Evolutionary conservation across 2,888 invertebrate species (phyloP).

Genomic region (Phortica okadai): DNA sequence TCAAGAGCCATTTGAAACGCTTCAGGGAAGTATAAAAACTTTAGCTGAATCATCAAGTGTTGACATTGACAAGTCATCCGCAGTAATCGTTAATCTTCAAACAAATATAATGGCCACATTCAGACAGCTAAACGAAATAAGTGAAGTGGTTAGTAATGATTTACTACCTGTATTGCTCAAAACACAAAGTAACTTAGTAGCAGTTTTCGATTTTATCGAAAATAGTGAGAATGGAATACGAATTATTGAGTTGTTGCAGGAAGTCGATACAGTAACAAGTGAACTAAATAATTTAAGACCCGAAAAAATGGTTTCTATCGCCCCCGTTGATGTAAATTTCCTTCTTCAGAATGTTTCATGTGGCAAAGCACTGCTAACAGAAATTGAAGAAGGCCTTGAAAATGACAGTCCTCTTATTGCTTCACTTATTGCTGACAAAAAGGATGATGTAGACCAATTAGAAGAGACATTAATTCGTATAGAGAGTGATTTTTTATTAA

Average conservation of each 20-base stretch:
- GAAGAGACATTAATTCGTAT: constrained; percentile 58
- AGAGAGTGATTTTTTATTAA: constrained; percentile 63
- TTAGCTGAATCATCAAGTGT: constrained; percentile 60
- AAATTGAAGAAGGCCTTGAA: constrained; percentile 65
- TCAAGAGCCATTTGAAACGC: constrained; percentile 54
- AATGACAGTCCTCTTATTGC: constrained; percentile 56
- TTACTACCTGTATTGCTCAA: constrained; percentile 57
- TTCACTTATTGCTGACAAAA: constrained; percentile 61
- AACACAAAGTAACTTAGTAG: constrained; percentile 64
- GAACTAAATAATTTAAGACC: constrained; percentile 58
- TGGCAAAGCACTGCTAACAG: constrained; percentile 62
- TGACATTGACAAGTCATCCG: constrained; percentile 70
- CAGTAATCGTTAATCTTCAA: constrained; percentile 66
- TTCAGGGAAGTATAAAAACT: constrained; percentile 57
- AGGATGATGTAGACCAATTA: constrained; percentile 59
- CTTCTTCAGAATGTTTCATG: constrained; percentile 62
- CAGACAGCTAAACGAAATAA: constrained; percentile 67
- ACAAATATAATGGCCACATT: constrained; percentile 71
- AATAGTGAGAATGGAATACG: constrained; percentile 66
- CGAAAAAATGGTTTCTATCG: constrained; percentile 23
- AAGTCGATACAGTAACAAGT: constrained; percentile 67
- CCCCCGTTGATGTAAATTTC: constrained; percentile 53
- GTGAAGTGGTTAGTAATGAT: constrained; percentile 58
- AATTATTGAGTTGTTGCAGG: constrained; percentile 73
- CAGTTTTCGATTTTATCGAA: constrained; percentile 73